Percentiles rank a stretch among this genome's conserved stretches.
These are phyloP conservation scores for Gorsachius goisagi DNA, from an alignment of 2,113 vertebrate genomes.

Conservation along the genomic window DNA sequence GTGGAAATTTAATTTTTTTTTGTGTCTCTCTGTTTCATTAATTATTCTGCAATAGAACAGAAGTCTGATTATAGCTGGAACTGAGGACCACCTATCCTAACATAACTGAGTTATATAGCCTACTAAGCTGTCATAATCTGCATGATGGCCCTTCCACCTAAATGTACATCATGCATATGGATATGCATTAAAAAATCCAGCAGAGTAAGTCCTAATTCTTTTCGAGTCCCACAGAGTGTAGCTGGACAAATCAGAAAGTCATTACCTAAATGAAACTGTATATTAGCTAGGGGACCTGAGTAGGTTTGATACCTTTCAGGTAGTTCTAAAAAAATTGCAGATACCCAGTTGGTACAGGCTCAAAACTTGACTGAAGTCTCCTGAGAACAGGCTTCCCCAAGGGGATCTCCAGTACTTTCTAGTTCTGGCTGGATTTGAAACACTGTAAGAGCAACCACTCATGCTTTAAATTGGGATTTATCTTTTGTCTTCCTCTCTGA, in stretches of 20 bases:
- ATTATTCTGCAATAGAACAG: conserved; percentile 54
- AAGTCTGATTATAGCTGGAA: neutral
- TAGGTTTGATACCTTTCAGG: neutral
- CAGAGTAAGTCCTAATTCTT: neutral
- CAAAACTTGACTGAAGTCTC: neutral
- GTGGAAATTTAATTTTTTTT: conserved; percentile 32
- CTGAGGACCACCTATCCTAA: neutral
- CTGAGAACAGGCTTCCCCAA: neutral
- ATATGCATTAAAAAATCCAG: neutral
- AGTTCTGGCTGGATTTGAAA: neutral
- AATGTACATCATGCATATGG: neutral
- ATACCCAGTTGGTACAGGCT: neutral
- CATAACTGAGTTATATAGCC: neutral
- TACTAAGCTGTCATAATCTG: neutral
- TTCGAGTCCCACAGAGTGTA: neutral
- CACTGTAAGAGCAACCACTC: neutral
- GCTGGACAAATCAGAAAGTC: neutral
- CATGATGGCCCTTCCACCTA: neutral
- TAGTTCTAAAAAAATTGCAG: neutral
- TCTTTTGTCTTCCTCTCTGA: neutral
- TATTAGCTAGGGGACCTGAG: neutral
- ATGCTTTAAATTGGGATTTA: conserved; percentile 52
- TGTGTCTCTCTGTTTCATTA: conserved; percentile 7
- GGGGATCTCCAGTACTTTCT: neutral
- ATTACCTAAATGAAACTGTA: neutral